Conservation (phyloP, 2,888 invertebrate genomes). For the Spisula solida region DNA sequence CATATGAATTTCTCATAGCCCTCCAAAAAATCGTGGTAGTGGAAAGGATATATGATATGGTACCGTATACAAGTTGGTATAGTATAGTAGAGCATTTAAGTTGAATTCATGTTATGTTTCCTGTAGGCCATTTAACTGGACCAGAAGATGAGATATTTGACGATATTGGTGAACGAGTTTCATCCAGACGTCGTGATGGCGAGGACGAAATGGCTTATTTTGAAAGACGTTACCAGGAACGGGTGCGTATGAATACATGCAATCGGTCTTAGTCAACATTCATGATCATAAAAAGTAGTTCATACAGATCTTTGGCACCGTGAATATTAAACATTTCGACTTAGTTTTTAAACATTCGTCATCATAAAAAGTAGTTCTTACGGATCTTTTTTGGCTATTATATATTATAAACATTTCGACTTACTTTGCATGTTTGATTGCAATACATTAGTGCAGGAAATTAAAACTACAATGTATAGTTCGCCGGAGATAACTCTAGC, state of each 20-base stretch:
- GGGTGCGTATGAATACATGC: slow-evolving; percentile 73
- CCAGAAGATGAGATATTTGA: slow-evolving; percentile 82
- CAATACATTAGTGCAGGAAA: too few species aligned
- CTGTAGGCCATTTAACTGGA: slow-evolving; percentile 55
- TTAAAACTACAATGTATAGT: too few species aligned
- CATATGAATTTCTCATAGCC: too few species aligned
- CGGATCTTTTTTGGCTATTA: background rate
- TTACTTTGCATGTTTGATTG: too few species aligned
- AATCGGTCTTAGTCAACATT: background rate
- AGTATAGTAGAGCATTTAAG: too few species aligned
- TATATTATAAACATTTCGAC: too few species aligned
- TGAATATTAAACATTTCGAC: too few species aligned
- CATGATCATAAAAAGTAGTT: background rate
- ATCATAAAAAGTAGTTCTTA: background rate
- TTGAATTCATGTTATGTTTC: background rate
- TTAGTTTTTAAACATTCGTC: too few species aligned
- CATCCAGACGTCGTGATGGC: slow-evolving; percentile 84
- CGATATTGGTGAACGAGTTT: slow-evolving; percentile 84
- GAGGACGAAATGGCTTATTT: slow-evolving; percentile 87
- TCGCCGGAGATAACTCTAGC: too few species aligned
- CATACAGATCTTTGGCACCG: background rate
- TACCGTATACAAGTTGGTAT: too few species aligned
- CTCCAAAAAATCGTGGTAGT: too few species aligned
- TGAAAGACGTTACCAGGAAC: slow-evolving; percentile 87
- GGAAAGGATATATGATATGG: too few species aligned